Conservation (phyloP, 1,140 invertebrate species). For the Probaryconus sp. region DNA sequence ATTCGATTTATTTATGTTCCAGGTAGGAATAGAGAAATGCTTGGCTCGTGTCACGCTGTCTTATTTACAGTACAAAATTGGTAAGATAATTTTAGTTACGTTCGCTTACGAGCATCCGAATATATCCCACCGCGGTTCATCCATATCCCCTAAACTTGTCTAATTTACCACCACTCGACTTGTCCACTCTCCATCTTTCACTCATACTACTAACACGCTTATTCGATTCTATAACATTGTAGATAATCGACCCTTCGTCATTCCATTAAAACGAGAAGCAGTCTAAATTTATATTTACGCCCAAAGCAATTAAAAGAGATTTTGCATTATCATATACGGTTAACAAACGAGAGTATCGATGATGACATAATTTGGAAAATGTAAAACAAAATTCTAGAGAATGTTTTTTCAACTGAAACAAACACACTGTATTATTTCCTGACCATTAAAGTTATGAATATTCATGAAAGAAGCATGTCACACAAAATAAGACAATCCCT, state of each 20-base stretch:
- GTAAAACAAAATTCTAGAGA: too few relatives aligned
- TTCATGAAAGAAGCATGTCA: slow-evolving; percentile 54
- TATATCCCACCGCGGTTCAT: slow-evolving; percentile 42
- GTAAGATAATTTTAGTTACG: slow-evolving; percentile 40
- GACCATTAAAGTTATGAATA: slow-evolving; percentile 54
- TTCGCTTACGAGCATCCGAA: slow-evolving; percentile 29
- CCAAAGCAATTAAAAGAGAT: too few relatives aligned
- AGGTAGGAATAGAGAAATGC: slow-evolving; percentile 30
- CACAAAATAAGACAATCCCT: slow-evolving; percentile 58
- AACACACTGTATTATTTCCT: slow-evolving; percentile 45
- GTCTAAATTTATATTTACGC: slow-evolving; percentile 11
- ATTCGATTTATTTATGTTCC: slow-evolving; percentile 41
- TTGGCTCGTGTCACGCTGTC: slow-evolving; percentile 33
- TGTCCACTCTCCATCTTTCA: slow-evolving; percentile 22
- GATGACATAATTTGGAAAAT: too few relatives aligned
- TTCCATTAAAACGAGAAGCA: slow-evolving; percentile 20
- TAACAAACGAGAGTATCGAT: too few relatives aligned
- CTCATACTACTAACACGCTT: slow-evolving; percentile 33
- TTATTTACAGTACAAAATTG: slow-evolving; percentile 22
- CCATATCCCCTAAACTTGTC: slow-evolving; percentile 40
- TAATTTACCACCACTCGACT: slow-evolving; percentile 33
- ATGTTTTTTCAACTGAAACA: slow-evolving; percentile 43
- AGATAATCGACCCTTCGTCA: slow-evolving; percentile 29
- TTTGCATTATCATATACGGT: too few relatives aligned
- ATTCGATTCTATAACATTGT: slow-evolving; percentile 19